Conservation (phyloP, 2,113 vertebrate species). For the Mohoua ochrocephala region DNA sequence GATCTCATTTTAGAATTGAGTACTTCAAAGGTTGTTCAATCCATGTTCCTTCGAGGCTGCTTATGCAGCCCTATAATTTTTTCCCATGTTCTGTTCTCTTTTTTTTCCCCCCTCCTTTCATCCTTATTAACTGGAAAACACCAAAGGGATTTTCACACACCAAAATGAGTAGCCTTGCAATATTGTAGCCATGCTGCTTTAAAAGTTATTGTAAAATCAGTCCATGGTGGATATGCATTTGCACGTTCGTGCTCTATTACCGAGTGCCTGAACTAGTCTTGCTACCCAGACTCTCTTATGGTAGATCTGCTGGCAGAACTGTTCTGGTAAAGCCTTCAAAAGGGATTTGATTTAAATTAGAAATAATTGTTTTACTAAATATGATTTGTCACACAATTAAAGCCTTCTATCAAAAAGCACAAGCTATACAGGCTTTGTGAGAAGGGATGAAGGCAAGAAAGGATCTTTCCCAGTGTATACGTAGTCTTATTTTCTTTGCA, state of each 20-base stretch:
- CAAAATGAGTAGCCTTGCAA: not conserved
- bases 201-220: not conserved
- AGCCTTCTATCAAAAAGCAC: not conserved
- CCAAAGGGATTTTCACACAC: slow-evolving; percentile 46
- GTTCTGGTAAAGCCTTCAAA: not conserved
- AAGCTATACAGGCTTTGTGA: not conserved
- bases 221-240: not conserved
- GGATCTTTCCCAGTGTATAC: not conserved
- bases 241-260: not conserved
- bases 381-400: not conserved
- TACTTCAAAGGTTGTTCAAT: slow-evolving; percentile 54
- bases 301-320: not conserved
- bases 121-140: slow-evolving; percentile 46
- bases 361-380: not conserved
- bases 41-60: slow-evolving; percentile 32
- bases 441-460: not conserved
- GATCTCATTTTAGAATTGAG: slow-evolving; percentile 45
- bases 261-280: not conserved
- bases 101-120: not conserved
- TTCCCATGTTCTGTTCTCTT: not conserved
- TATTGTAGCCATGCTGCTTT: not conserved
- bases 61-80: slow-evolving; percentile 40
- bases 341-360: not conserved
- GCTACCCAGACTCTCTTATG: not conserved
- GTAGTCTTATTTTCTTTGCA: not conserved